phyloP scores from a whole-genome alignment of 2,888 invertebrate species.

The Mesorhabditis sp. region DNA sequence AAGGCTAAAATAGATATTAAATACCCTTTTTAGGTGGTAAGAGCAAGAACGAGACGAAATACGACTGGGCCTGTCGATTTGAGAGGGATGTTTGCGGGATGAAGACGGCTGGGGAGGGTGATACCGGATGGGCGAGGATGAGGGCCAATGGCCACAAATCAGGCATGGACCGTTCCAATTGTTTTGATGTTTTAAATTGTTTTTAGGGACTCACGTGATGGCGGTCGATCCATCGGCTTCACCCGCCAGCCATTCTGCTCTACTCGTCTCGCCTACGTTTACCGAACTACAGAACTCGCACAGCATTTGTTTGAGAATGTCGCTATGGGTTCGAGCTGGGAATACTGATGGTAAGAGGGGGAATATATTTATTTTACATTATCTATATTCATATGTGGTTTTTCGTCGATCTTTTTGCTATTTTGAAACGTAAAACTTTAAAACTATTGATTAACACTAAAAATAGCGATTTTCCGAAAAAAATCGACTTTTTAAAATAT shows the following conservation, averaged over 20 bases:
- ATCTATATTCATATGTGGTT: neutral
- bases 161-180: too few relatives aligned
- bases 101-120: constrained; percentile 7
- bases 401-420: neutral
- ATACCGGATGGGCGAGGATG: constrained; percentile 4
- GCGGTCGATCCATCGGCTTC: neutral
- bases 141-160: too few relatives aligned
- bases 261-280: neutral
- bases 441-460: too few relatives aligned
- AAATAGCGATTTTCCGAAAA: too few relatives aligned
- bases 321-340: neutral
- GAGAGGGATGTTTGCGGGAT: constrained; percentile 20
- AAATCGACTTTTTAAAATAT: neutral
- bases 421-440: too few relatives aligned
- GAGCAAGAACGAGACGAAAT: constrained; percentile 10
- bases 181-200: neutral
- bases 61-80: constrained; percentile 24
- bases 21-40: too few relatives aligned
- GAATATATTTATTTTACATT: too few relatives aligned
- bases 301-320: neutral
- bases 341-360: neutral
- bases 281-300: neutral
- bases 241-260: neutral
- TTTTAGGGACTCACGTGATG: neutral
- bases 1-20: neutral